Evolutionary conservation across 2,113 vertebrate genomes (phyloP), one percentile per base, ranked within the genome.

Genomic region (Oryzias woworae): DNA sequence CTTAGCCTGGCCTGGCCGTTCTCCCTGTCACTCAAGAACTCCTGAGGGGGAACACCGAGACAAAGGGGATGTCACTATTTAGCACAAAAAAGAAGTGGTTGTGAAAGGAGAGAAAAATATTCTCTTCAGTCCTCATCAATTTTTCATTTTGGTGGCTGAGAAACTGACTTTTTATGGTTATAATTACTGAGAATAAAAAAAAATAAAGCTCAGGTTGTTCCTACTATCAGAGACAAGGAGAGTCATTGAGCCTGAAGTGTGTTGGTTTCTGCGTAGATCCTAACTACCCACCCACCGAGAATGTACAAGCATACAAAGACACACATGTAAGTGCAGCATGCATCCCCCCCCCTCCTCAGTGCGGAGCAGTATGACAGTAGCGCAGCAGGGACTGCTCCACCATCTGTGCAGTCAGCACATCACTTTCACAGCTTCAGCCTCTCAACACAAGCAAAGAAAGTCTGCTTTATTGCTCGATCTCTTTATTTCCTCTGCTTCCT

Each of bases 11-110:
- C 90, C 77, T 98, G 97, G 1, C 96, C 96, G 66, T 85, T 94
- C 88, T 98, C 96, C 85, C 93, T 95, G 91, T 96, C 96, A 13
- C 87, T 93, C 82, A 96, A 81, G 80, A 96, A 97, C 85, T 97
- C 96, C 97, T 99, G 79, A 6, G 66, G 75, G 84, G 53, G 73
- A 60, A 84, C 66, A 64, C 67, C 61, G 63, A 83, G 66, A 82
- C 77, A 87, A 82, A 78, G 76, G 66, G 69, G 65, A 68, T 36
- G 48, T 80, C 75, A 75, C 66, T 78, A 55, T 73, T 79, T 69
- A 69, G 77, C 68, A 78, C 62, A 20, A 46, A 75, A 51, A 78
- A n/a, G 73, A 69, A 79, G 55, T 62, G 53, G 59, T 48, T 63
- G 49, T 43, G 41, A 62, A 20, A 46, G 50, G 12, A 1, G 12